These are phyloP conservation scores for Apodemia zela DNA, from an alignment of 2,888 invertebrate species.

Conservation along the genomic window DNA sequence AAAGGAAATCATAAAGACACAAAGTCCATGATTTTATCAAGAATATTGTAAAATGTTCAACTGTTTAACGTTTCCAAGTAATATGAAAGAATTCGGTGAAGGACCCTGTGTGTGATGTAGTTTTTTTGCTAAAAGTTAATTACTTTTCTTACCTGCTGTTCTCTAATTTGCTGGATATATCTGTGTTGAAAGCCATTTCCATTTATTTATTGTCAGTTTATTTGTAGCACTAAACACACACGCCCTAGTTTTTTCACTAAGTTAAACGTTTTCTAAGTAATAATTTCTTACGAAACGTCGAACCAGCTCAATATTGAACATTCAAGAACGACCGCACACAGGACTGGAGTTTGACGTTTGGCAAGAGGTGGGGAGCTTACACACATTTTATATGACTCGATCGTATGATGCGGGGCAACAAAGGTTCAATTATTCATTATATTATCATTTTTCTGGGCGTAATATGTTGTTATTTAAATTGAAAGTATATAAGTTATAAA, in stretches of 20 bases:
- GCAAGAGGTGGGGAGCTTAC: constrained; percentile 63
- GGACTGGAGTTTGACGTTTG: constrained; percentile 65
- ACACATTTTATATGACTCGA: constrained; percentile 68
- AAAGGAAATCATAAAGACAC: constrained; percentile 12
- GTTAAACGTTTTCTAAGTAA: constrained; percentile 51
- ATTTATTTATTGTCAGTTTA: constrained; percentile 67
- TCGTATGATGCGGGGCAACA: constrained; percentile 73
- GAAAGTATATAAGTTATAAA: constrained; percentile 11
- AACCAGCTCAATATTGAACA: constrained; percentile 42
- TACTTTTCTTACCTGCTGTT: constrained; percentile 72
- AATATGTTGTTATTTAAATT: constrained; percentile 19
- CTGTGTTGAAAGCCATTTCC: constrained; percentile 77
- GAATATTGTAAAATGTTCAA: neutral
- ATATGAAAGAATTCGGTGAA: constrained; percentile 17
- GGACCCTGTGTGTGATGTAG: constrained; percentile 16
- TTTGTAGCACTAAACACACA: constrained; percentile 78
- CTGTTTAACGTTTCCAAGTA: neutral
- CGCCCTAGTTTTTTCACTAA: constrained; percentile 57
- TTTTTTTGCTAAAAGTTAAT: constrained; percentile 16
- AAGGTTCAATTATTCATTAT: constrained; percentile 46
- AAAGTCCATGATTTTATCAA: neutral
- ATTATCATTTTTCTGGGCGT: constrained; percentile 22
- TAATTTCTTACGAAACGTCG: constrained; percentile 62
- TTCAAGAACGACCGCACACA: constrained; percentile 46
- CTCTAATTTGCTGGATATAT: constrained; percentile 73